Evolutionary conservation across 1,140 invertebrate species (phyloP), one percentile per base, ranked within the genome.

Genomic region (Drosophila sproati): DNA sequence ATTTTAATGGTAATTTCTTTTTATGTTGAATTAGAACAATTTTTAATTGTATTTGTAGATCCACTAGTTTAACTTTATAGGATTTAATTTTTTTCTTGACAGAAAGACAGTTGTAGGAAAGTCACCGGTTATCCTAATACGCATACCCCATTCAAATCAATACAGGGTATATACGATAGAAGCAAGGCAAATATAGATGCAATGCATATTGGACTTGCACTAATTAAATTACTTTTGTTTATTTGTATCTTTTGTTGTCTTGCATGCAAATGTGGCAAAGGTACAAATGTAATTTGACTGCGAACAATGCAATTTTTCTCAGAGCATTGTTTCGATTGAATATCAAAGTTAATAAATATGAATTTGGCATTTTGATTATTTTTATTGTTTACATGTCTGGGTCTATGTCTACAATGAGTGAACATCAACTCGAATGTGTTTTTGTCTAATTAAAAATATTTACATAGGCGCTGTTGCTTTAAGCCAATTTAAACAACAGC

Each of bases 241-340:
- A 39, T 8, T 39, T 20, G 20, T 10, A 10, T n/a, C 2, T 8
- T 29, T 0, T 0, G 7, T 34, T 41, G 28, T 63, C 48, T 56
- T 56, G 56, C 67, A 57, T 70, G 67, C 78, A 72, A 80, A 80
- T 79, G 47, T 55, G 45, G 69, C 45, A 7, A 12, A 34, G 45
- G 41, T 45, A 37, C 39, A 74, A 54, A 37, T 31, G 31, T 43
- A 34, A n/a, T 32, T 32, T 41, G 10, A n/a, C 56, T 43, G 5
- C 35, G 7, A 61, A 77, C 47, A 34, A 62, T 43, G 39, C 29
- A 31, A 61, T 61, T 48, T 47, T 67, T 56, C 8, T 66, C 2
- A 2, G 7, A 6, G 8, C 7, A 63, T 54, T 63, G 35, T 50
- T 50, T 5, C 31, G 48, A 31, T 57, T 4, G n/a, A 43, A 3